Evolutionary conservation across 1,140 invertebrate genomes (phyloP).

Genomic region (Platorchestia sp.): DNA sequence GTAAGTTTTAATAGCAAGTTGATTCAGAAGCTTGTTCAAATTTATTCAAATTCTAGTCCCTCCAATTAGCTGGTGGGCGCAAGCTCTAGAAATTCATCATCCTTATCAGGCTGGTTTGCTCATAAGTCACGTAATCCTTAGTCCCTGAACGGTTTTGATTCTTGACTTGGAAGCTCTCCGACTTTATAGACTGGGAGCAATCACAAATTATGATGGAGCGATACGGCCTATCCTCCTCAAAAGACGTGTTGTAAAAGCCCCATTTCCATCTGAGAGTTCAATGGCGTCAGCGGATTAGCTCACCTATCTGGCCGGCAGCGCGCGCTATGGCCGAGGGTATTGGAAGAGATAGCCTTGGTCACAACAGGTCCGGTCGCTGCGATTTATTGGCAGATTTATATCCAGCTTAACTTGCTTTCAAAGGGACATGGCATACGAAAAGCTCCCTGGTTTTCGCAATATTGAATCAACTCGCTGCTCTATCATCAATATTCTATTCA

Average conservation of each 20-base stretch:
- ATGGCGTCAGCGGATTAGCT: background rate
- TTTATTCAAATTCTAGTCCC: background rate
- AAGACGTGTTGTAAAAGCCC: constrained; percentile 25
- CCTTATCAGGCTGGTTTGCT: background rate
- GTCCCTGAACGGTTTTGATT: constrained; percentile 27
- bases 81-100: constrained; percentile 25
- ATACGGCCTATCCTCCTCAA: background rate
- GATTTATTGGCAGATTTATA: constrained; percentile 37
- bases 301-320: background rate
- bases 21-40: background rate
- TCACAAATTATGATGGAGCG: constrained; percentile 43
- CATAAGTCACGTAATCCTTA: constrained; percentile 29
- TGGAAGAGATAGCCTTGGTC: background rate
- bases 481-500: constrained; percentile 2
- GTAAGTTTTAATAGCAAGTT: background rate
- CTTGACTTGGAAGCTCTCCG: background rate
- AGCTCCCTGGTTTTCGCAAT: background rate
- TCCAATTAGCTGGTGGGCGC: background rate
- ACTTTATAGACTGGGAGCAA: constrained; percentile 30
- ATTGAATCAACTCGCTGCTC: background rate
- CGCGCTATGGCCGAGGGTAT: background rate
- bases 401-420: background rate
- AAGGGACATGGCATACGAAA: background rate
- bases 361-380: background rate
- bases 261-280: constrained; percentile 32